Percentiles rank a stretch among this genome's conserved stretches.
These are phyloP conservation scores for Heptranchias perlo DNA, from an alignment of 2,113 vertebrate species.

Conservation along the genomic window DNA sequence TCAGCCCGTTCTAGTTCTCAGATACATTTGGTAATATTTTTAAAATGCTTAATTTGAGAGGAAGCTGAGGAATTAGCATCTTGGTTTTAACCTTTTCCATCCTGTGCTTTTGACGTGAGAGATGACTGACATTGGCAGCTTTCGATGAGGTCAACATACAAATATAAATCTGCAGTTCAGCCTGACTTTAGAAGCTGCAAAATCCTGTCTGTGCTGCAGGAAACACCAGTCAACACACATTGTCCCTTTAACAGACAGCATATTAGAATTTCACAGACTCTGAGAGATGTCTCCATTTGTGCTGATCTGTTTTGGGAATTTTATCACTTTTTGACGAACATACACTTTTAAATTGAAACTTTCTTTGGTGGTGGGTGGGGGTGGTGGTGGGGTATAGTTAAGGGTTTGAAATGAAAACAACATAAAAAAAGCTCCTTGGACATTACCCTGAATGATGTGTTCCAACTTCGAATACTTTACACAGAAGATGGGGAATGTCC, in stretches of 20 bases:
- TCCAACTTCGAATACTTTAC: background rate
- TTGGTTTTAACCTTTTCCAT: background rate
- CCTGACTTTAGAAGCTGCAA: background rate
- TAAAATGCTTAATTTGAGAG: background rate
- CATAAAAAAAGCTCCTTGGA: conserved; percentile 44
- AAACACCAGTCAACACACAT: conserved; percentile 34
- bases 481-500: background rate
- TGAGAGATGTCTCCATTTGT: background rate
- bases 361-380: conserved; percentile 37
- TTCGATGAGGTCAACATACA: background rate
- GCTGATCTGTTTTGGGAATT: background rate
- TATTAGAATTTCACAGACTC: background rate
- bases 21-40: background rate
- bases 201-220: background rate
- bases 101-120: too few relatives aligned
- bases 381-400: too few relatives aligned
- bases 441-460: background rate
- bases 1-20: background rate
- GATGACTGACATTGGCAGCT: background rate
- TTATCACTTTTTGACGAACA: conserved; percentile 52
- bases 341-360: conserved; percentile 46
- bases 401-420: conserved; percentile 40
- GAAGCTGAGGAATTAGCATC: background rate
- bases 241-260: background rate
- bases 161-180: background rate